These are phyloP conservation scores for Alfaro cultratus DNA, from an alignment of 2,797 vertebrate species.

Conservation along the genomic window DNA sequence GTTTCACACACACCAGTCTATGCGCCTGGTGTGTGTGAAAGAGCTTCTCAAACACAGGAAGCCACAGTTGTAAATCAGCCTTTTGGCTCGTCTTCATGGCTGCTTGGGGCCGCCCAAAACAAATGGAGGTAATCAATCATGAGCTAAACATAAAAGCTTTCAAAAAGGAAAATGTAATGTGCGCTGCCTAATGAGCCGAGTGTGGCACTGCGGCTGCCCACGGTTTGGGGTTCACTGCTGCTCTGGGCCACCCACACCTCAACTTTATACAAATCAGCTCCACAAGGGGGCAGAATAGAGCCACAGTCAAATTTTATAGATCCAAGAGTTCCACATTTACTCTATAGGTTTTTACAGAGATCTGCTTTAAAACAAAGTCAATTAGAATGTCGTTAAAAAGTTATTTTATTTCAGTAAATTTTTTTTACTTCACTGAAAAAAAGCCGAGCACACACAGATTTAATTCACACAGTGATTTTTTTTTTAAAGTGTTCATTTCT, in stretches of 20 bases:
- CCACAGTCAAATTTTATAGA: conserved; percentile 13
- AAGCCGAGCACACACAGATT: not conserved
- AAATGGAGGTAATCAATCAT: conserved; percentile 76
- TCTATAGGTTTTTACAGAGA: not conserved
- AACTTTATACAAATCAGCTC: conserved; percentile 11
- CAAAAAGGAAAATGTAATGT: conserved; percentile 50
- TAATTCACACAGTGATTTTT: not conserved
- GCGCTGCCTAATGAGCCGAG: conserved; percentile 53
- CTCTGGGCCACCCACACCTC: conserved; percentile 17
- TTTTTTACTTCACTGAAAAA: not conserved
- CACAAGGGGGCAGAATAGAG: conserved; percentile 74
- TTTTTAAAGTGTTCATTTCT: not conserved
- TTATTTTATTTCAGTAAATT: not conserved
- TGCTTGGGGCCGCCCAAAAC: conserved; percentile 54
- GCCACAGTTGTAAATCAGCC: conserved; percentile 74
- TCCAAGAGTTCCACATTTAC: not conserved
- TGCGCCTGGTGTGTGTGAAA: conserved; percentile 65
- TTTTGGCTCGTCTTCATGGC: conserved; percentile 59
- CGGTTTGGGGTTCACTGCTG: conserved; percentile 32
- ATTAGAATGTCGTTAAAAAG: not conserved
- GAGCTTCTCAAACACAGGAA: conserved; percentile 74
- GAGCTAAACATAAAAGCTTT: conserved; percentile 64
- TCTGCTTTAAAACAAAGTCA: not conserved
- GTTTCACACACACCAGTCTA: no score
- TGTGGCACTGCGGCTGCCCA: conserved; percentile 47